Conservation (phyloP, 2,888 invertebrate species). For the Matsumyia berberina region DNA sequence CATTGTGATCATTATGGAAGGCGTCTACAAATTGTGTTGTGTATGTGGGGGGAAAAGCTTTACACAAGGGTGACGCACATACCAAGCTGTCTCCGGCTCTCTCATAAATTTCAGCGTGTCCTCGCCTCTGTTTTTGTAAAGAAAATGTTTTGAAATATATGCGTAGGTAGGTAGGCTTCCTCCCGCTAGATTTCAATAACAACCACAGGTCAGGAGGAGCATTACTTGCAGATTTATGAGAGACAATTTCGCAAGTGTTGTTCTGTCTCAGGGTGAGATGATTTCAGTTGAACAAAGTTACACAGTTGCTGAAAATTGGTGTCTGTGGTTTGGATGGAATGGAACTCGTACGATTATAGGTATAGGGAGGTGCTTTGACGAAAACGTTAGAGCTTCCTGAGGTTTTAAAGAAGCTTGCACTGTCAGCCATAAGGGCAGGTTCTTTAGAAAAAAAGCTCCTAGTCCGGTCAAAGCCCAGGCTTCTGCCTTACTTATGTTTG, state of each 20-base stretch:
- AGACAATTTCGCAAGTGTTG: not conserved
- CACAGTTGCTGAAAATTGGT: not conserved
- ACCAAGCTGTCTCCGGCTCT: not conserved
- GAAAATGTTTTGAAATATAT: not conserved
- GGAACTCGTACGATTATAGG: too few relatives aligned
- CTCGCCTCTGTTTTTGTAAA: conserved; percentile 49
- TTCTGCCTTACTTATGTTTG: too few relatives aligned
- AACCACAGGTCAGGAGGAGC: conserved; percentile 44
- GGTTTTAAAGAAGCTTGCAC: too few relatives aligned
- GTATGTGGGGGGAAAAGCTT: conserved; percentile 55
- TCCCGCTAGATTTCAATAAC: conserved; percentile 7
- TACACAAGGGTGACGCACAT: conserved; percentile 56
- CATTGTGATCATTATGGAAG: conserved; percentile 69
- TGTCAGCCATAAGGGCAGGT: too few relatives aligned
- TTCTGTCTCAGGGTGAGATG: conserved; percentile 4
- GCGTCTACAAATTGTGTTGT: conserved; percentile 7
- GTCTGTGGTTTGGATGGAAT: not conserved
- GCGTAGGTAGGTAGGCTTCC: conserved; percentile 8
- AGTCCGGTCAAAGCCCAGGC: too few relatives aligned
- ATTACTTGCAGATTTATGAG: conserved; percentile 18
- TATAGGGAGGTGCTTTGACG: too few relatives aligned
- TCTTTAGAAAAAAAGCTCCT: too few relatives aligned
- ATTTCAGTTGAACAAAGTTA: not conserved
- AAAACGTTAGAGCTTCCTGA: too few relatives aligned
- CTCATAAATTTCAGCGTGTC: conserved; percentile 56